Conservation (phyloP, 2,113 vertebrate species). For the Pionites leucogaster region DNA sequence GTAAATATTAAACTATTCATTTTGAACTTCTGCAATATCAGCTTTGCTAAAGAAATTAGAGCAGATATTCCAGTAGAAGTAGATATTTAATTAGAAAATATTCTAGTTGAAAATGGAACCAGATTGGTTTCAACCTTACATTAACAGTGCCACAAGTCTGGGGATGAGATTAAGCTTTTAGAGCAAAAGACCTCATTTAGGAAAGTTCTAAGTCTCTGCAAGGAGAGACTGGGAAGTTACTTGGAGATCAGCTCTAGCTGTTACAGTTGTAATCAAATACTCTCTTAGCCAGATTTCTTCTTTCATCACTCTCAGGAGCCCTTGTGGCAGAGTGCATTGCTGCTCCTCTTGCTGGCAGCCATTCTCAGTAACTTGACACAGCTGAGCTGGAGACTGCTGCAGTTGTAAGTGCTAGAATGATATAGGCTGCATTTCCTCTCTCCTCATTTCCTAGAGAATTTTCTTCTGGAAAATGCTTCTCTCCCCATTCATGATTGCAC, state of each 20-base stretch:
- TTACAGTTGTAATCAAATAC: constrained; percentile 31
- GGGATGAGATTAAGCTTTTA: not conserved
- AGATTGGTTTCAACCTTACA: not conserved
- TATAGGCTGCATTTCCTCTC: not conserved
- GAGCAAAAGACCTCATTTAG: not conserved
- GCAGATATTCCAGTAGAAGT: not conserved
- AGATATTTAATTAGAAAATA: not conserved
- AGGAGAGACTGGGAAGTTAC: not conserved
- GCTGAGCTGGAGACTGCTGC: constrained; percentile 1
- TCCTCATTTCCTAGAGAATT: not conserved
- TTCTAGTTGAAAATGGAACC: not conserved
- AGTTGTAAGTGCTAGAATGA: constrained; percentile 1
- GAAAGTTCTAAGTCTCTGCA: not conserved
- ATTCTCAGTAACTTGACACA: constrained; percentile 21
- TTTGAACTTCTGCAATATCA: not conserved
- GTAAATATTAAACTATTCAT: not conserved
- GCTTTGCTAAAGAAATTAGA: not conserved
- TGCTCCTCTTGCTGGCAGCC: constrained; percentile 37
- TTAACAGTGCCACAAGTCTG: not conserved
- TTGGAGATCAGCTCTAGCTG: constrained; percentile 17
- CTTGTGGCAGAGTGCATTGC: not conserved
- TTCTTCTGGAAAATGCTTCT: not conserved
- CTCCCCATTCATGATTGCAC: not conserved
- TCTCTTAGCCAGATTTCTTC: constrained; percentile 45
- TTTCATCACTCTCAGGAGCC: constrained; percentile 51